Evolutionary conservation across 2,888 invertebrate genomes (phyloP), one percentile per base, ranked within the genome.

Genomic region (Deilephila porcellus): DNA sequence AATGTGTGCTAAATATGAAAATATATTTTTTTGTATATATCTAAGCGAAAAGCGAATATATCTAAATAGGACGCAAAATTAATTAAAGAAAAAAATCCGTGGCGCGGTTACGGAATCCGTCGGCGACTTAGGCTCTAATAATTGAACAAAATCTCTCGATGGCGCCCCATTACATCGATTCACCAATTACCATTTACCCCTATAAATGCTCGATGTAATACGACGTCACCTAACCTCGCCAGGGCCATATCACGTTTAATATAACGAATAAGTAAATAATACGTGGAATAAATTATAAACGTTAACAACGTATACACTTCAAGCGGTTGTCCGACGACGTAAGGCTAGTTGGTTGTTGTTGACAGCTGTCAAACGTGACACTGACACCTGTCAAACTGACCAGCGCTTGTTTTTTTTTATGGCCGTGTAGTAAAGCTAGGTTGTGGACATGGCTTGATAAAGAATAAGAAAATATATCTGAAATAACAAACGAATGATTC

Each of bases 1-100:
- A 92, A 83, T 82, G 86, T 85, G 83, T 86, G 86, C 81, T 85
- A 84, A 85, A 89, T 90, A 90, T 83, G 88, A 90, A 90, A 90
- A 90, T 90, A 91, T 90, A 77, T 85, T 85, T 83, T 86, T 45
- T 82, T 82, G 25, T 79, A 78, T 76, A 75, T 80, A 82, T 71
- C 71, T 73, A 73, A 73, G 73, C 73, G 71, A 71, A 73, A 75
- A 73, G 73, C 73, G 73, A 70, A 70, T 73, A 75, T 75, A 56
- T 74, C 73, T 79, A 76, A 77, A 78, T 76, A 79, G 77, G 79
- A 81, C 83, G 81, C 81, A 78, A 72, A 64, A 45, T 37, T 64
- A 64, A 67, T 67, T 52, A 25, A 67, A 45, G 25, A 71, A 45
- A 71, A 63, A 62, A 37, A 53, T 53, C 56, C 56, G n/a, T 20